Percentiles rank a stretch among this genome's conserved stretches.
Evolutionary conservation across 1,140 invertebrate genomes (phyloP).

Genomic region (Sycobia sp.): DNA sequence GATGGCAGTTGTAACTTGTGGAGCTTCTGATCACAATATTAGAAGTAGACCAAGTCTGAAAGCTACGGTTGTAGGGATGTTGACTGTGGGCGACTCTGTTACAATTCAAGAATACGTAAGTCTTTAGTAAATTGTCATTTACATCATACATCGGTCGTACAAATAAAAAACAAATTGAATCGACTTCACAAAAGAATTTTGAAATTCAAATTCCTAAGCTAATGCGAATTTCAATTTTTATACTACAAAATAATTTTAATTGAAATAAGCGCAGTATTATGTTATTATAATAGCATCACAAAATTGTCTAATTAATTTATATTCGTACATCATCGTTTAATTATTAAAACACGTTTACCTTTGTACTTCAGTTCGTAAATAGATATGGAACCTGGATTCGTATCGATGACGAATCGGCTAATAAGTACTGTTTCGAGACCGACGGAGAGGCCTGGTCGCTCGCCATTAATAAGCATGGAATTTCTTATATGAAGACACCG

Average conservation of each 20-base stretch:
- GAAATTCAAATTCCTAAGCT: background rate
- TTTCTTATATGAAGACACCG: conserved; percentile 73
- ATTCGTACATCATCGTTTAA: too few species aligned
- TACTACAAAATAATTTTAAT: too few species aligned
- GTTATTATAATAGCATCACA: too few species aligned
- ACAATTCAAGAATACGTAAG: conserved; percentile 72
- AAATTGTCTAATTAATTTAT: background rate
- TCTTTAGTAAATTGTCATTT: conserved; percentile 31
- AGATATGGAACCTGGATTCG: conserved; percentile 73
- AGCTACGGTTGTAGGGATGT: conserved; percentile 76
- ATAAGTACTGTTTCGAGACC: conserved; percentile 73
- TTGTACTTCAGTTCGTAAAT: conserved; percentile 60
- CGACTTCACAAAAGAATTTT: too few species aligned
- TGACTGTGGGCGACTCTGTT: conserved; percentile 75
- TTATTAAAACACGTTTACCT: background rate
- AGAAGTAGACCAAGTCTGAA: conserved; percentile 74
- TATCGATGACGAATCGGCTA: conserved; percentile 67
- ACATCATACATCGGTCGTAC: too few species aligned
- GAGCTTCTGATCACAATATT: conserved; percentile 82
- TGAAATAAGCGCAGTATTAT: too few species aligned
- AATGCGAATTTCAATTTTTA: too few species aligned
- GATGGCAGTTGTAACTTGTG: conserved; percentile 75
- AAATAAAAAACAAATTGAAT: too few species aligned
- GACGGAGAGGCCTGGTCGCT: conserved; percentile 78
- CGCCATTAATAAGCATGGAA: conserved; percentile 70